phyloP scores from a whole-genome alignment of 2,113 vertebrate species.

The Notarius quadriscutis region DNA sequence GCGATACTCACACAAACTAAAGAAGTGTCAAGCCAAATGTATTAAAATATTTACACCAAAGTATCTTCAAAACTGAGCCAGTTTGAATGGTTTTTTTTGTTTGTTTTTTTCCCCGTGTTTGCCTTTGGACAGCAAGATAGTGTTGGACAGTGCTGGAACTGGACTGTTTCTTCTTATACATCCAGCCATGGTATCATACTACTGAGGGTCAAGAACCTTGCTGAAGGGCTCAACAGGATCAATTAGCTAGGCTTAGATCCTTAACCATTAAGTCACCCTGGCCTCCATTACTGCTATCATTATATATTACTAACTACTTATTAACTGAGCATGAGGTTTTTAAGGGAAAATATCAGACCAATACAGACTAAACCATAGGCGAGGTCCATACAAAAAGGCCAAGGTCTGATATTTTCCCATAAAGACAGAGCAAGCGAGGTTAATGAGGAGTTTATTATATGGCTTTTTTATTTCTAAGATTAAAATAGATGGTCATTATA shows the following conservation, averaged over 20 bases:
- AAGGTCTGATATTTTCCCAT: too few relatives aligned
- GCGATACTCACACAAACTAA: too few relatives aligned
- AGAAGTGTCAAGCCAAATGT: background rate
- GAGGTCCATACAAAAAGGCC: too few relatives aligned
- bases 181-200: background rate
- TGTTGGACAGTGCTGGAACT: background rate
- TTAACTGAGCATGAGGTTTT: too few relatives aligned
- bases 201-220: background rate
- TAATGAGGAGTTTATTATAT: too few relatives aligned
- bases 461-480: too few relatives aligned
- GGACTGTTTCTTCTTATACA: background rate
- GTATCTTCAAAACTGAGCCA: background rate
- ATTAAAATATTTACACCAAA: background rate
- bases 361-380: too few relatives aligned
- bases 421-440: too few relatives aligned
- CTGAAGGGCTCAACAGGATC: background rate
- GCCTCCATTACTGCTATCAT: background rate
- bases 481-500: too few relatives aligned
- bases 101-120: background rate
- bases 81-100: too few relatives aligned
- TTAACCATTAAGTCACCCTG: background rate
- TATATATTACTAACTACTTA: background rate
- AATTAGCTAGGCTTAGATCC: background rate
- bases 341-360: too few relatives aligned
- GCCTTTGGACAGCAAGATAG: background rate